A percentile compares a stretch with the other conserved stretches of the same genome.
These are phyloP conservation scores for Grammomys dolichurus DNA, from an alignment of 2,113 vertebrate species.

Conservation along the genomic window DNA sequence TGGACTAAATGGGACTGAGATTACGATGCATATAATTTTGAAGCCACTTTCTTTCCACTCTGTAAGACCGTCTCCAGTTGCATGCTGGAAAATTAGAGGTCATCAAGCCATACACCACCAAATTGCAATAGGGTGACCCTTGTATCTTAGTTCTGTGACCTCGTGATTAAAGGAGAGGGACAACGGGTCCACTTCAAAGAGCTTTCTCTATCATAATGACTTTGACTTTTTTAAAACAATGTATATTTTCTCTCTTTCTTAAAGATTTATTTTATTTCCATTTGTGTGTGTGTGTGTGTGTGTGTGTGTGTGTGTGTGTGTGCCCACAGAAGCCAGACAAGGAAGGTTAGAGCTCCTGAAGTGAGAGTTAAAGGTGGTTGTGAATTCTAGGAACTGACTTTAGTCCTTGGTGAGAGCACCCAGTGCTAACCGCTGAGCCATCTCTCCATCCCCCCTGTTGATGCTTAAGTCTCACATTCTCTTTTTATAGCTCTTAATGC, in stretches of 20 bases:
- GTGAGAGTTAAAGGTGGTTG: neutral
- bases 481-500: neutral
- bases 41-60: neutral
- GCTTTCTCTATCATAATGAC: neutral
- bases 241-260: neutral
- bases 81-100: conserved; percentile 17
- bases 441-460: neutral
- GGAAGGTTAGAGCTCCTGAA: neutral
- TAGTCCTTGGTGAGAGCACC: neutral
- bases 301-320: too few relatives aligned
- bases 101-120: neutral
- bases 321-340: neutral
- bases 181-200: neutral
- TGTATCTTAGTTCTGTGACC: neutral
- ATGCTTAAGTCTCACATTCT: neutral
- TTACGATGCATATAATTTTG: neutral
- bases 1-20: neutral
- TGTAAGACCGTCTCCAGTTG: neutral
- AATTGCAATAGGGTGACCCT: neutral
- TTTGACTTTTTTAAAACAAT: neutral
- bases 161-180: neutral
- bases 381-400: neutral
- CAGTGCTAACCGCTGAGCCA: neutral
- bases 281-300: neutral
- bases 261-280: neutral